Percentiles rank a stretch among this genome's conserved stretches.
Evolutionary conservation across 2,113 vertebrate species (phyloP).

Genomic region (Hypocryptadius cinnamomeus): DNA sequence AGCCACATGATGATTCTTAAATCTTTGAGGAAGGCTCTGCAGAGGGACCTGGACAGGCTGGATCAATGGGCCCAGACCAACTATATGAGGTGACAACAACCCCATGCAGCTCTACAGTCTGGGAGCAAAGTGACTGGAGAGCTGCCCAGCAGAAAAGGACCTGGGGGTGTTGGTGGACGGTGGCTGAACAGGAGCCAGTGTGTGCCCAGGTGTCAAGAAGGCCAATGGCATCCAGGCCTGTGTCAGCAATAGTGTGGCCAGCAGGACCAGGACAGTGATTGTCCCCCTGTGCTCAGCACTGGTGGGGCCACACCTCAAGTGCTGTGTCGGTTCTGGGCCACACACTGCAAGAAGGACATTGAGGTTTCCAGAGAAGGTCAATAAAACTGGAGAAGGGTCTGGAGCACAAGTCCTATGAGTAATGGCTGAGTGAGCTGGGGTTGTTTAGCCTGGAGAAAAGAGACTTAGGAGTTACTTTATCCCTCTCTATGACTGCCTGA

Average conservation of each 20-base stretch:
- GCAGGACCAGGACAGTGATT: accelerated
- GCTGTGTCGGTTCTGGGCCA: background rate
- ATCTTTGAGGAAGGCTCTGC: background rate
- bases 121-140: background rate
- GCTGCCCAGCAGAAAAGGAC: background rate
- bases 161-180: background rate
- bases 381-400: background rate
- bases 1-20: background rate
- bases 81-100: background rate
- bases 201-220: background rate
- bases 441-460: background rate
- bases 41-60: background rate
- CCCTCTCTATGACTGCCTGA: background rate
- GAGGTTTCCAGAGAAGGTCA: background rate
- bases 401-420: background rate
- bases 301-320: background rate
- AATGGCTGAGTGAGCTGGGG: background rate
- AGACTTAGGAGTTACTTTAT: background rate
- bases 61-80: background rate
- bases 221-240: background rate
- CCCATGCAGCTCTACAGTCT: background rate
- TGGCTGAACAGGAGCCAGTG: background rate
- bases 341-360: background rate
- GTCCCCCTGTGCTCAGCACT: accelerated
- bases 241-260: background rate